These are phyloP conservation scores for Alauda arvensis DNA, from an alignment of 2,797 vertebrate species.

Conservation along the genomic window DNA sequence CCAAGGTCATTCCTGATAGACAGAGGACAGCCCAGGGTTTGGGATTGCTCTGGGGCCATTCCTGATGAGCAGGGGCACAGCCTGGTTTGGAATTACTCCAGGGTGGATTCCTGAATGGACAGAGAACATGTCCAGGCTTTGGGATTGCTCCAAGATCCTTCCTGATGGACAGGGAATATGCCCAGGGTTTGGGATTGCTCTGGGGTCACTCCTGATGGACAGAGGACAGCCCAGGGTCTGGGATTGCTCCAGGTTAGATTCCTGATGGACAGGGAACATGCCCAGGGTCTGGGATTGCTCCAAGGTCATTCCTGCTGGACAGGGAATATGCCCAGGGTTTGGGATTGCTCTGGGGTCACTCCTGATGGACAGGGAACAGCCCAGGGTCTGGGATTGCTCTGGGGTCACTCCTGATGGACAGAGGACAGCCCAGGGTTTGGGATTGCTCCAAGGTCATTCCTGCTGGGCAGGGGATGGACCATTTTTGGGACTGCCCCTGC, in stretches of 20 bases:
- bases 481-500: neutral
- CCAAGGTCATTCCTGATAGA: accelerated
- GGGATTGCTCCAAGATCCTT: accelerated
- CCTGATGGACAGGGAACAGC: neutral
- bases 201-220: accelerated
- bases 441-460: accelerated
- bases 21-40: neutral
- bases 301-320: neutral
- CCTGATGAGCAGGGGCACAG: too few species aligned
- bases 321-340: neutral
- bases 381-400: neutral
- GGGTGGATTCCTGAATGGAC: neutral
- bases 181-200: neutral
- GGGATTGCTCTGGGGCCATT: accelerated
- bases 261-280: neutral
- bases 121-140: neutral
- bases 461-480: neutral
- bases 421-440: neutral
- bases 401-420: accelerated
- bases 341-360: accelerated
- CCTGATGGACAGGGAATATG: neutral
- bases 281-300: neutral
- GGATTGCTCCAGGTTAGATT: accelerated
- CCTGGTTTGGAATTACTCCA: neutral
- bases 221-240: neutral